A percentile compares a stretch with the other conserved stretches of the same genome.
These are phyloP conservation scores for Zaprionus taronus DNA, from an alignment of 1,140 invertebrate genomes.

Conservation along the genomic window DNA sequence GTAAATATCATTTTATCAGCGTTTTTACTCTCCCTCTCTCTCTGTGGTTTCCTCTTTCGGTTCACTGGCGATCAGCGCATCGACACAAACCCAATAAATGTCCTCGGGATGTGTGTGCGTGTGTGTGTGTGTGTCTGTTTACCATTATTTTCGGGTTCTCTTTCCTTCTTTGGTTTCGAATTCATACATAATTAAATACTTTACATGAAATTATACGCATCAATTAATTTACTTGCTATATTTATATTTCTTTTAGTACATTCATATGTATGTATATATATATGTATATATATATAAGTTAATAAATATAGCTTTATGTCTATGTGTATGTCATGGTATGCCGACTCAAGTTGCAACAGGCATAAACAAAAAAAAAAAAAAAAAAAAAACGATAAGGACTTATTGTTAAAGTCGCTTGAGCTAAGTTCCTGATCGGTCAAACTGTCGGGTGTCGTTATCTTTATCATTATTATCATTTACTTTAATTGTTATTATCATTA, in stretches of 20 bases:
- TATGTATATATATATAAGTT: constrained; percentile 36
- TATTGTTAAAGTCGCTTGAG: constrained; percentile 40
- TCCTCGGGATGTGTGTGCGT: constrained; percentile 43
- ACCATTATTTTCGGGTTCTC: constrained; percentile 15
- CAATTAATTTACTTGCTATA: constrained; percentile 70
- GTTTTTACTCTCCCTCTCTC: constrained; percentile 33
- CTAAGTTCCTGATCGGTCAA: constrained; percentile 50
- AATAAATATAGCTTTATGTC: constrained; percentile 36
- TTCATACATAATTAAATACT: constrained; percentile 64
- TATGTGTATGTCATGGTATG: constrained; percentile 35
- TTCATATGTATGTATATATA: constrained; percentile 42
- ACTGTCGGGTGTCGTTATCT: constrained; percentile 16
- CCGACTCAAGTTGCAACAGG: constrained; percentile 27
- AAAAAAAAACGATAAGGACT: constrained; percentile 33
- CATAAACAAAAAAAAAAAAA: constrained; percentile 34
- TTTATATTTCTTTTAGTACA: constrained; percentile 76
- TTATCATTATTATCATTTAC: constrained; percentile 15
- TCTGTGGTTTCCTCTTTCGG: constrained; percentile 1
- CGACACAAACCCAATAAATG: constrained; percentile 45
- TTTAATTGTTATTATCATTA: constrained; percentile 4
- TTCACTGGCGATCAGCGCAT: constrained; percentile 4
- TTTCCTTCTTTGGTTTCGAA: constrained; percentile 25
- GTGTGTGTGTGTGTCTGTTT: constrained; percentile 23
- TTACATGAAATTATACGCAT: constrained; percentile 70
- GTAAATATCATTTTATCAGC: constrained; percentile 78